Evolutionary conservation across 2,888 invertebrate species (phyloP), one percentile per base, ranked within the genome.

Genomic region (Oscheius myriophilus): DNA sequence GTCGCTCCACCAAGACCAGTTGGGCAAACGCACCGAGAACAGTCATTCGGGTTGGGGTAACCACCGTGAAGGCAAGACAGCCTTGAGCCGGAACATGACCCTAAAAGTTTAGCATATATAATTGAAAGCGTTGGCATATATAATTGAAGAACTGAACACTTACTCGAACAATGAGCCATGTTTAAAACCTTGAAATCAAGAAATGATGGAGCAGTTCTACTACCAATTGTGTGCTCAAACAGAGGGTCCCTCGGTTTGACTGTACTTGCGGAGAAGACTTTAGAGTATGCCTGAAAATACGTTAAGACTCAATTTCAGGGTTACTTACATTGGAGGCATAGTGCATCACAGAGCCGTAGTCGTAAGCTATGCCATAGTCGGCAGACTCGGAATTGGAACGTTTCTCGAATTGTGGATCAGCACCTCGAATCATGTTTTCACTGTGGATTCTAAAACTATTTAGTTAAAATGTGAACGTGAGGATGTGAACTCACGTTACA

Each of bases 1-100:
- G 65, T 71, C 11, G 69, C 63, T 18, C 85, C 85, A 25, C 78
- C 82, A 12, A 79, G 66, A 11, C 85, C 85, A n/a, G 70, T 72
- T 1, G 85, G 85, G 62, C 85, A 85, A 65, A 79, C 78, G 70
- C 85, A 85, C 23, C 53, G 62, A 16, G 67, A 43, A 58, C 85
- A 85, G 58, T 80, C 78, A 70, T 86, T 85, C 18, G 85, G 84
- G 46, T 85, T 78, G 16, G 82, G 73, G 62, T 85, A 85, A 25
- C 85, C 85, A 9, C 79, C 80, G 65, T 84, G 80, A 64, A 76
- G 75, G 33, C 85, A 85, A 9, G 73, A 67, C 9, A 85, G 74
- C 12, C 55, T n/a, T 54, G 67, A 58, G 23, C 69, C 80, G 78
- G 52, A n/a, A 70, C 51, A 46, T 12, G 11, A 46, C 26, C 23